Evolutionary conservation across 2,888 invertebrate species (phyloP).

Genomic region (Peribatodes rhomboidaria): DNA sequence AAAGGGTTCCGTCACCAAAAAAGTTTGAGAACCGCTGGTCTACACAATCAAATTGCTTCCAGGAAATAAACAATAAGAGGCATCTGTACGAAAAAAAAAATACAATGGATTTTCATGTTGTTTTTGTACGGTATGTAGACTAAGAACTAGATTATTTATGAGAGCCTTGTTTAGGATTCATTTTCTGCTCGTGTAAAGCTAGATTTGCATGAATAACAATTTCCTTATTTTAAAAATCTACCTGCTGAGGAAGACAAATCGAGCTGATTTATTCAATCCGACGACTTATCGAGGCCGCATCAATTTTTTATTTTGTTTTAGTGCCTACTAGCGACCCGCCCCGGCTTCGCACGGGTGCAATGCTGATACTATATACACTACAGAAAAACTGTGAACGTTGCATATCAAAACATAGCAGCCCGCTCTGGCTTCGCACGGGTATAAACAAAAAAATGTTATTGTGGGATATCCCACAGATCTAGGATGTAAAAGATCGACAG

Average conservation of each 20-base stretch:
- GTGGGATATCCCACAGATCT: too few relatives aligned
- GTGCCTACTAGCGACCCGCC: too few relatives aligned
- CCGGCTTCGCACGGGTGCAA: too few relatives aligned
- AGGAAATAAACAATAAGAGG: constrained; percentile 39
- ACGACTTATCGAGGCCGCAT: constrained; percentile 71
- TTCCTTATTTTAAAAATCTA: constrained; percentile 78
- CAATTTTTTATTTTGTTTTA: constrained; percentile 68
- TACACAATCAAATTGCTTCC: constrained; percentile 33
- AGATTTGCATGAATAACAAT: constrained; percentile 82
- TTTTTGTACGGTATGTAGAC: constrained; percentile 59
- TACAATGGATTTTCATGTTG: constrained; percentile 55
- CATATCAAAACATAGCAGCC: too few relatives aligned
- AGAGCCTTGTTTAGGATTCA: constrained; percentile 77
- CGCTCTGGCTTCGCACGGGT: too few relatives aligned
- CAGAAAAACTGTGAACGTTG: too few relatives aligned
- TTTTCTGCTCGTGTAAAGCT: constrained; percentile 82
- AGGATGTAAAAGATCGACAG: too few relatives aligned
- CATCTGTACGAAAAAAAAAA: constrained; percentile 43
- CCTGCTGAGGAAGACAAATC: constrained; percentile 80
- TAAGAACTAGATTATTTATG: constrained; percentile 76
- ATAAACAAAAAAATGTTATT: too few relatives aligned
- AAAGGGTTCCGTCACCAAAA: too few relatives aligned
- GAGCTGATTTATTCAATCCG: constrained; percentile 77
- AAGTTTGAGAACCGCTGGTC: too few relatives aligned
- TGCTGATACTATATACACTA: too few relatives aligned